These are phyloP conservation scores for Callimorpha dominula DNA, from an alignment of 2,888 invertebrate genomes.

Conservation along the genomic window DNA sequence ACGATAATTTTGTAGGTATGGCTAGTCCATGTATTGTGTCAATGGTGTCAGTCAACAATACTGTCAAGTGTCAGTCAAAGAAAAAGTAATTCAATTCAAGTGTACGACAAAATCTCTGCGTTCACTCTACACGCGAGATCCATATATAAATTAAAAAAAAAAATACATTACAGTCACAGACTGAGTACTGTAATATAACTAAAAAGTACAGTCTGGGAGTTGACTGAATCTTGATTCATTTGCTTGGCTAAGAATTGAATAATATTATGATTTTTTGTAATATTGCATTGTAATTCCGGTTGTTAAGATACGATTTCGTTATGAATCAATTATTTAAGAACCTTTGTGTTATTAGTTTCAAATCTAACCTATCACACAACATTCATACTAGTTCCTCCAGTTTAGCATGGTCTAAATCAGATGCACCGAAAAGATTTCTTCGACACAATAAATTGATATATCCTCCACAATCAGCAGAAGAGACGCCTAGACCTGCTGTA, in stretches of 20 bases:
- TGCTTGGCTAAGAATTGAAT: not conserved
- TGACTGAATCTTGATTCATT: not conserved
- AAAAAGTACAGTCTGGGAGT: too few relatives aligned
- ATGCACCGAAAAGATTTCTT: constrained; percentile 86
- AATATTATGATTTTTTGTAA: not conserved
- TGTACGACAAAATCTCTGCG: too few relatives aligned
- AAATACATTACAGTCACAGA: too few relatives aligned
- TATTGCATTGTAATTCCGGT: not conserved
- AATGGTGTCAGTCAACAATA: too few relatives aligned
- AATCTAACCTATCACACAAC: constrained; percentile 45
- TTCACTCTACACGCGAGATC: too few relatives aligned
- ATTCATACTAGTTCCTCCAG: constrained; percentile 66
- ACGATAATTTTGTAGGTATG: too few relatives aligned
- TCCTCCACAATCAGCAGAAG: constrained; percentile 91
- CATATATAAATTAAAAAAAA: too few relatives aligned
- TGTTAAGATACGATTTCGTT: constrained; percentile 5
- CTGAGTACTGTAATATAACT: too few relatives aligned
- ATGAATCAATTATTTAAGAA: constrained; percentile 49
- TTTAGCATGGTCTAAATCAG: constrained; percentile 74
- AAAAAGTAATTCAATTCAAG: too few relatives aligned
- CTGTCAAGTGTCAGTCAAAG: too few relatives aligned
- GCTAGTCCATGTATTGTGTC: too few relatives aligned
- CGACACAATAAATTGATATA: constrained; percentile 91
- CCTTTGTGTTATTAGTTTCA: constrained; percentile 30
- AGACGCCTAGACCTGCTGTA: constrained; percentile 94